These are phyloP conservation scores for Cataglyphis albicans DNA, from an alignment of 2,888 invertebrate genomes.

Conservation along the genomic window DNA sequence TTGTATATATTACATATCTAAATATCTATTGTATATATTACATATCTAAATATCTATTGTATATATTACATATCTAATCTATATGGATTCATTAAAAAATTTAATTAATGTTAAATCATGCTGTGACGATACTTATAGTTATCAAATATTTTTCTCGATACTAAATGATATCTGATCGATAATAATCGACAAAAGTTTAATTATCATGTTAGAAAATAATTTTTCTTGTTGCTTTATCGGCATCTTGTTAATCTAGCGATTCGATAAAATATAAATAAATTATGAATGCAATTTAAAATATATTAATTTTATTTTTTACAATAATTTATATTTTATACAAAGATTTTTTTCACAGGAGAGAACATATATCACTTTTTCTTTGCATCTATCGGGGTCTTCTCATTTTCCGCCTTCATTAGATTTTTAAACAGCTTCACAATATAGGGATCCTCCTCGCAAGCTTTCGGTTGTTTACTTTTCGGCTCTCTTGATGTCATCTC, in stretches of 20 bases:
- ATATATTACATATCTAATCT: neutral
- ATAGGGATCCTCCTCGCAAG: slow-evolving; percentile 35
- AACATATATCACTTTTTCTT: neutral
- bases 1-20: neutral
- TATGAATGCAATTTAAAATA: neutral
- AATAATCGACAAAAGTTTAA: neutral
- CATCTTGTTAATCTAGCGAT: neutral
- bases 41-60: no score
- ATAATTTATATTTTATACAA: neutral
- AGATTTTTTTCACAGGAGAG: neutral
- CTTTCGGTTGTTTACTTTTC: neutral
- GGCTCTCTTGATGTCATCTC: neutral
- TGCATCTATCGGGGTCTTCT: neutral
- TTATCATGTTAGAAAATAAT: neutral
- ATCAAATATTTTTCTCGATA: neutral
- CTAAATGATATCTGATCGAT: neutral
- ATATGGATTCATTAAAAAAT: neutral
- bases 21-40: neutral
- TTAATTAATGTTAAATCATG: neutral
- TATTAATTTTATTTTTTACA: neutral
- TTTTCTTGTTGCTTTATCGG: neutral
- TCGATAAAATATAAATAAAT: neutral
- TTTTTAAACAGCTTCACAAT: slow-evolving; percentile 50
- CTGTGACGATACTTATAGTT: neutral
- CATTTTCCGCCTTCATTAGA: slow-evolving; percentile 20